phyloP scores from a whole-genome alignment of 2,113 vertebrate genomes.

The Varanus komodoensis region DNA sequence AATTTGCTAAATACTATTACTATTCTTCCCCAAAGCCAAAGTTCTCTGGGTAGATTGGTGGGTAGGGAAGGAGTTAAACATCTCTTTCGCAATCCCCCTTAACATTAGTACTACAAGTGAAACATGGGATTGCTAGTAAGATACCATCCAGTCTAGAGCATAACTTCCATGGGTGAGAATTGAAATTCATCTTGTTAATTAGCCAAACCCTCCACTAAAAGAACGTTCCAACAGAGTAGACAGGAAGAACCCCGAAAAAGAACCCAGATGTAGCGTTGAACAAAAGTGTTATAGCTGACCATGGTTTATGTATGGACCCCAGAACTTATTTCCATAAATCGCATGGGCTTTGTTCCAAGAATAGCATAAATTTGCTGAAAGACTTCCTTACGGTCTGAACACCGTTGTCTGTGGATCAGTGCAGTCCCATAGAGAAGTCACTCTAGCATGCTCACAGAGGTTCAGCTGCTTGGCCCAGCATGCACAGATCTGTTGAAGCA shows the following conservation, averaged over 20 bases:
- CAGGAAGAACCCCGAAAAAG: not conserved
- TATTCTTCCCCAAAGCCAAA: too few species aligned
- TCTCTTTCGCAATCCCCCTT: too few species aligned
- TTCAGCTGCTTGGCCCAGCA: not conserved
- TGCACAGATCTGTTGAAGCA: not conserved
- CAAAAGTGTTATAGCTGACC: not conserved
- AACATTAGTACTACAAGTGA: not conserved
- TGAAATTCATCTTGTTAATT: not conserved
- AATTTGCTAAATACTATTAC: too few species aligned
- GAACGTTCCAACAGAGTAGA: too few species aligned
- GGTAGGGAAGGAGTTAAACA: not conserved
- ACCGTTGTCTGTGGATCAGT: not conserved
- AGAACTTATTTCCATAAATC: not conserved
- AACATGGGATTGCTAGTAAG: not conserved
- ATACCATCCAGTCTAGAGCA: not conserved
- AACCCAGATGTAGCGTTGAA: not conserved
- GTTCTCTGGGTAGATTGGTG: not conserved
- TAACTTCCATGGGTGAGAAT: not conserved
- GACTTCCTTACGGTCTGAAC: not conserved
- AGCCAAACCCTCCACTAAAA: not conserved
- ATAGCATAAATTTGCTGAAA: not conserved
- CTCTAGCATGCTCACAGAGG: not conserved
- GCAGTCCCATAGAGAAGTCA: not conserved
- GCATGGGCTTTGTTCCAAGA: not conserved
- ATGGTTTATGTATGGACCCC: not conserved